Evolutionary conservation across 2,888 invertebrate genomes (phyloP).

Genomic region (Anarsia innoxiella): DNA sequence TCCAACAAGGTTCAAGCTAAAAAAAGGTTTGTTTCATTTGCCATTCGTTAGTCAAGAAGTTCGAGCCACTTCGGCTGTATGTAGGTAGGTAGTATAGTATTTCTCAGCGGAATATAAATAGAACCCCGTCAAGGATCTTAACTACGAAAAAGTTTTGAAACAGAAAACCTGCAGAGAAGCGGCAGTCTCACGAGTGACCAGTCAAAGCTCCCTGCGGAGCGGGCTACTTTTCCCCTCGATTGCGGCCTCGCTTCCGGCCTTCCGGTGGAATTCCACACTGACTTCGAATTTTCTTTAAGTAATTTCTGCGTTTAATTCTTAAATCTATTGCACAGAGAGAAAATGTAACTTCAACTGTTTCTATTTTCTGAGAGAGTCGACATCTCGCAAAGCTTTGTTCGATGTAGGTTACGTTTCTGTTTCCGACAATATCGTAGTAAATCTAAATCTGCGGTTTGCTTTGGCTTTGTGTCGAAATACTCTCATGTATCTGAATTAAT

Average conservation of each 20-base stretch:
- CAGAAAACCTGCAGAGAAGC: conserved; percentile 8
- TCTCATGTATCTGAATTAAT: no score
- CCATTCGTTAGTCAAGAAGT: conserved; percentile 8
- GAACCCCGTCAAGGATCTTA: conserved; percentile 7
- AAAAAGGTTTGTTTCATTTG: conserved; percentile 5
- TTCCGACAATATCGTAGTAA: background rate
- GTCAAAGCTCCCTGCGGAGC: conserved; percentile 44
- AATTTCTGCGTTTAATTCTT: conserved; percentile 31
- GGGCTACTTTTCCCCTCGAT: conserved; percentile 55
- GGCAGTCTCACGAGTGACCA: conserved; percentile 34
- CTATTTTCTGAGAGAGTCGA: background rate
- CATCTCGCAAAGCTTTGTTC: conserved; percentile 1
- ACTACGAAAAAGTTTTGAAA: conserved; percentile 23
- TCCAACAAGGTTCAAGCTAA: no score
- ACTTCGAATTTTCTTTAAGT: conserved; percentile 34
- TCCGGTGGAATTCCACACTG: conserved; percentile 40
- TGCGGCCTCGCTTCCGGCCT: conserved; percentile 50
- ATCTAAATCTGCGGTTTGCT: no score
- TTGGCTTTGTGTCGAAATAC: no score
- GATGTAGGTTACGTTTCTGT: background rate
- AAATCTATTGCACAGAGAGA: conserved; percentile 26
- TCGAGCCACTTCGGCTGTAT: conserved; percentile 1
- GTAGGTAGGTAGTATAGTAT: no score
- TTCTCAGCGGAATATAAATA: no score
- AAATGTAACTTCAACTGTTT: conserved; percentile 17